Evolutionary conservation across 37 sponge, comb jelly and placozoan genomes (phyloP).

Genomic region (Spongilla lacustris): DNA sequence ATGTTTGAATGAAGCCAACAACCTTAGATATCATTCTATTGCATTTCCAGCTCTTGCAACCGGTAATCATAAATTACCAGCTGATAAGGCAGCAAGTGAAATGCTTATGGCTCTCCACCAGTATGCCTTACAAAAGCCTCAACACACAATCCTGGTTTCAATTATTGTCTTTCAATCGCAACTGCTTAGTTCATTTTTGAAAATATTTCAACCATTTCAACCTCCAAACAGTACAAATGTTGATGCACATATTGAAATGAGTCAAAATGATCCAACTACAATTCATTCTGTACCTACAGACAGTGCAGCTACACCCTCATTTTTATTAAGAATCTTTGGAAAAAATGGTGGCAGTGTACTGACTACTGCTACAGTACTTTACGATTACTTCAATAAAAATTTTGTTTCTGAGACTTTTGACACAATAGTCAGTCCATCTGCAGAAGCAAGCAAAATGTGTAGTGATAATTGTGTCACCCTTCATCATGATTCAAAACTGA

Average conservation of each 20-base stretch:
- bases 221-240: neutral
- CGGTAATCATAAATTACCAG: conserved; percentile 21
- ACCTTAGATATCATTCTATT: conserved; percentile 25
- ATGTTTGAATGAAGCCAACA: conserved; percentile 41
- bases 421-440: neutral
- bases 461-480: neutral
- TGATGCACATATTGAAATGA: neutral
- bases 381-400: neutral
- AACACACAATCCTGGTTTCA: neutral
- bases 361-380: neutral
- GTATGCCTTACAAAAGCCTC: conserved; percentile 9
- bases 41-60: conserved; percentile 70
- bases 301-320: neutral
- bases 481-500: neutral
- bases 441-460: neutral
- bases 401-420: neutral
- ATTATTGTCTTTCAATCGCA: conserved; percentile 31
- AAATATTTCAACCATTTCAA: neutral
- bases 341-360: neutral
- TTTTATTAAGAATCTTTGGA: neutral
- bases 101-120: conserved; percentile 38
- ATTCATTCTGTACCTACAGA: neutral
- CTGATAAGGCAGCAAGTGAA: conserved; percentile 35
- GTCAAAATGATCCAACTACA: neutral
- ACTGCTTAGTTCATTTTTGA: conserved; percentile 12